These are phyloP conservation scores for Steromphala cineraria DNA, from an alignment of 2,888 invertebrate species.

Conservation along the genomic window DNA sequence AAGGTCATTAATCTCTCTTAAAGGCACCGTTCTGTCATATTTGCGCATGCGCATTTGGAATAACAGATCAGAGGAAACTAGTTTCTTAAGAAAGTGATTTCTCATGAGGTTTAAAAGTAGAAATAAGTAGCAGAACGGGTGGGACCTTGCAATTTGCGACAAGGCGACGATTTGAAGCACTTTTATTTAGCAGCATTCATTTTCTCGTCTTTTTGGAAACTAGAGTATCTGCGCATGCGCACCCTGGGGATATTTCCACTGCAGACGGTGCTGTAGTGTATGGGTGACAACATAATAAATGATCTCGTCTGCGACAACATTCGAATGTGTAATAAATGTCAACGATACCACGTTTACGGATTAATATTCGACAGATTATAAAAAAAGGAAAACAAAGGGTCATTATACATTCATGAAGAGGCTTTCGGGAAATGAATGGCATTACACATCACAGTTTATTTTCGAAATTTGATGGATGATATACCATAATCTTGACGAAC, in stretches of 20 bases:
- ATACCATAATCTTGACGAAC: no score
- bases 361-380: no score
- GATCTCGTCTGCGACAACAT: background rate
- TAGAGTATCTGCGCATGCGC: background rate
- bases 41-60: background rate
- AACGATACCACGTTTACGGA: background rate
- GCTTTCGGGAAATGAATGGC: no score
- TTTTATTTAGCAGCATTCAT: background rate
- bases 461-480: no score
- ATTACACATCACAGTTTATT: no score
- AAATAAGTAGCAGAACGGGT: background rate
- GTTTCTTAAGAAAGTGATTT: background rate
- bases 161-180: background rate
- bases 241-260: background rate
- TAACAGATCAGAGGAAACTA: background rate
- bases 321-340: background rate
- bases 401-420: no score
- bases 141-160: background rate
- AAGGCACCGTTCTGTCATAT: slow-evolving; percentile 1
- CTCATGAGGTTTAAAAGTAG: background rate
- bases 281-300: background rate
- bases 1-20: background rate
- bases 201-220: background rate
- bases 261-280: background rate
- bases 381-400: no score